These are phyloP conservation scores for Eristalinus sepulchralis DNA, from an alignment of 2,888 invertebrate species.

Conservation along the genomic window DNA sequence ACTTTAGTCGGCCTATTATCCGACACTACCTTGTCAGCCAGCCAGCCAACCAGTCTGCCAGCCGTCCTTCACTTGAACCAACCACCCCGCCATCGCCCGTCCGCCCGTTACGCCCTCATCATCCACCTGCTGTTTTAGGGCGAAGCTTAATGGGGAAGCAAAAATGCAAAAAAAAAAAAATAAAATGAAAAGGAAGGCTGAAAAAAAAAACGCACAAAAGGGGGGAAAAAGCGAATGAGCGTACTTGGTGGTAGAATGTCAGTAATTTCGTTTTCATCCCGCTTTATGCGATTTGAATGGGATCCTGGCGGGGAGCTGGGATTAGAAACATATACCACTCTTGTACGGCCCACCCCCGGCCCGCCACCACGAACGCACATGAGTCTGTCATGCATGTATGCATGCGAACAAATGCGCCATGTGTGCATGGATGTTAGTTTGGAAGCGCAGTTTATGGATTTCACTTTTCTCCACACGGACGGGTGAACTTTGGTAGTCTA, in stretches of 20 bases:
- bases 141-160: slow-evolving; percentile 27
- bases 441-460: slow-evolving; percentile 64
- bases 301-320: slow-evolving; percentile 47
- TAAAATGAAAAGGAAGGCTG: background rate
- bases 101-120: too few relatives aligned
- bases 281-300: slow-evolving; percentile 61
- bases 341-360: slow-evolving; percentile 1
- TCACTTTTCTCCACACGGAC: slow-evolving; percentile 63
- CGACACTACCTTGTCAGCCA: slow-evolving; percentile 57
- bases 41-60: slow-evolving; percentile 44
- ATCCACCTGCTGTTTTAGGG: slow-evolving; percentile 8
- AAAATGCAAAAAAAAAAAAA: background rate
- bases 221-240: slow-evolving; percentile 10
- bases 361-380: background rate
- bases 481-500: slow-evolving; percentile 62
- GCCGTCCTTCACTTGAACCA: slow-evolving; percentile 46
- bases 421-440: slow-evolving; percentile 20
- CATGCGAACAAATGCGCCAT: background rate
- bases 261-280: slow-evolving; percentile 68
- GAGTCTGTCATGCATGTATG: background rate
- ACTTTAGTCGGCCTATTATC: slow-evolving; percentile 59
- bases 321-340: slow-evolving; percentile 62
- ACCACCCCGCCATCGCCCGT: background rate
- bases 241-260: slow-evolving; percentile 55
- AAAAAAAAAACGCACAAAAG: slow-evolving; percentile 3